A percentile compares a stretch with the other conserved stretches of the same genome.
Conservation (phyloP, 2,113 vertebrate species). For the Tachuris rubrigastra region DNA sequence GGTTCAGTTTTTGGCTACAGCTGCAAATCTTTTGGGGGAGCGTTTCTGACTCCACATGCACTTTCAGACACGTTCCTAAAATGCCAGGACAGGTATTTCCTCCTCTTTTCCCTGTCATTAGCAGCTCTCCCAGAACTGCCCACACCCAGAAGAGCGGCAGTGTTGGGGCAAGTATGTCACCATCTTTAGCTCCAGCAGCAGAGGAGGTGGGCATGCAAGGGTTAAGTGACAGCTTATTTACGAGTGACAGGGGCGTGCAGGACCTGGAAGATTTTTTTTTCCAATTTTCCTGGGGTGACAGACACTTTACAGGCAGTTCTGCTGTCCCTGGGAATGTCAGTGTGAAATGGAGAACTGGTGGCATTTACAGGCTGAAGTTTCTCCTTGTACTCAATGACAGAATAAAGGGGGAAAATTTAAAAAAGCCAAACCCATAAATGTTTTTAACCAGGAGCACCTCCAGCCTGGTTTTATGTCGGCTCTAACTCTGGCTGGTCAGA, state of each 20-base stretch:
- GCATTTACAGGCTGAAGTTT: slow-evolving; percentile 8
- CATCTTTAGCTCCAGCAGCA: background rate
- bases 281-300: background rate
- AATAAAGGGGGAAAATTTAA: background rate
- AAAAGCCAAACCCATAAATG: background rate
- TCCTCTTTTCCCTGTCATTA: no score
- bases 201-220: background rate
- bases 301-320: background rate
- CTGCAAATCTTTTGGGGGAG: background rate
- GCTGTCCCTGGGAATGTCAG: background rate
- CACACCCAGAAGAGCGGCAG: accelerated
- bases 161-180: background rate
- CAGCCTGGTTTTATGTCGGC: background rate
- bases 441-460: background rate
- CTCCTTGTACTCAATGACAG: background rate
- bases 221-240: background rate
- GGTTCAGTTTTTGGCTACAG: background rate
- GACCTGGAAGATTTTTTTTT: background rate
- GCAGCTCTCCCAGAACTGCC: background rate
- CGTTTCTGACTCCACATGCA: background rate
- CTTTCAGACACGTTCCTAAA: background rate
- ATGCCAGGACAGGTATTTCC: background rate
- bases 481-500: background rate
- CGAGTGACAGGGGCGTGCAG: accelerated
- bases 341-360: background rate